Base-by-base conservation (phyloP, 2,797 vertebrate species). In the Schizopygopsis pylzovi region DNA sequence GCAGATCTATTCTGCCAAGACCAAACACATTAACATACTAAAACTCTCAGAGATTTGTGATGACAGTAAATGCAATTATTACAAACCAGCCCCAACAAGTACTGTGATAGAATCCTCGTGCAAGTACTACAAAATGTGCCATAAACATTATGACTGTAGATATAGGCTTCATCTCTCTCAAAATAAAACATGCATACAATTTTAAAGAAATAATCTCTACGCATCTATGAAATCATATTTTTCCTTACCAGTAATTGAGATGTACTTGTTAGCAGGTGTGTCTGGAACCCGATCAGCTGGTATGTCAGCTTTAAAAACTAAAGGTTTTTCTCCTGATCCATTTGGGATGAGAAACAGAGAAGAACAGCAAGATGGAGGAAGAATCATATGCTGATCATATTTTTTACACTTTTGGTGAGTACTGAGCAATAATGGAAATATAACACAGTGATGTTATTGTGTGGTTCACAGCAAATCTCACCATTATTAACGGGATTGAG, bases 191-290 rank as follows among this genome's bases (percentile, higher is more conserved):
- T n/a, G n/a, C 43, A 70, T 41, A 28, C n/a, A 16, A 11, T 1
- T 2, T 70, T 22, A 39, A 41, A 41, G 0, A 18, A 67, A 67
- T 8, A 18, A 65, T 65, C 28, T 9, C 1, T 4, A 18, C 3
- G 37, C 9, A 41, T 70, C 5, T 1, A 41, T 22, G 0, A 72
- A 72, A 45, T 9, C 0, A 45, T 12, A 28, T 28, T 65, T 63
- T 41, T 11, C 5, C 59, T 94, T 92, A 97, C 97, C 97, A 91
- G 96, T 95, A 56, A 98, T 90, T 75, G 92, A 94, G 88, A 98
- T 95, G 59, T 82, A 92, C 43, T 96, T 97, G 86, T 93, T 93
- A 0, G 94, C 90, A 1, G 96, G 95, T 0, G 96, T 94, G 85
- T 93, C 91, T 43, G 97, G 97, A 81, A 97, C 94, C 4, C 95